Percentiles rank a stretch among this genome's conserved stretches.
Conservation (phyloP, 2,888 invertebrate genomes). For the Callosobruchus maculatus region DNA sequence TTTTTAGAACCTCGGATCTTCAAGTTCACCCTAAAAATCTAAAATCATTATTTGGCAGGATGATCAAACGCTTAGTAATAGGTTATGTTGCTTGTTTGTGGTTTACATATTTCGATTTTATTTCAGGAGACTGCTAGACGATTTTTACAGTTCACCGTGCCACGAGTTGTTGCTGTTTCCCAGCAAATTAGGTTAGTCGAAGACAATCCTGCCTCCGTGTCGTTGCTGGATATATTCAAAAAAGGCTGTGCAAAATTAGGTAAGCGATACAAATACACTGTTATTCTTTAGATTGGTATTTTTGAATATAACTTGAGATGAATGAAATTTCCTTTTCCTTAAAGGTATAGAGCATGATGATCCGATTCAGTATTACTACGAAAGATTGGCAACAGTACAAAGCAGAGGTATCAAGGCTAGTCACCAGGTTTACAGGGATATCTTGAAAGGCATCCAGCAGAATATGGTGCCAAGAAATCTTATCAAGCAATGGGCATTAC, state of each 20-base stretch:
- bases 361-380: slow-evolving; percentile 89
- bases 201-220: slow-evolving; percentile 90
- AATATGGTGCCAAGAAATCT: slow-evolving; percentile 84
- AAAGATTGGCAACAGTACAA: slow-evolving; percentile 85
- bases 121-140: slow-evolving; percentile 78
- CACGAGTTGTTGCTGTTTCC: slow-evolving; percentile 90
- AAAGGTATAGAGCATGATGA: slow-evolving; percentile 78
- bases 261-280: too few species aligned
- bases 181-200: slow-evolving; percentile 94
- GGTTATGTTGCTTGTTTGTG: too few species aligned
- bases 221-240: slow-evolving; percentile 88
- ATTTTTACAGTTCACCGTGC: slow-evolving; percentile 90
- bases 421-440: slow-evolving; percentile 85
- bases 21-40: too few species aligned
- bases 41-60: too few species aligned
- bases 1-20: too few species aligned
- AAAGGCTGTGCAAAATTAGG: slow-evolving; percentile 67
- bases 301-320: too few species aligned
- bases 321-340: neutral
- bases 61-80: too few species aligned
- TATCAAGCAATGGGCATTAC: slow-evolving; percentile 87
- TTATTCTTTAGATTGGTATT: too few species aligned
- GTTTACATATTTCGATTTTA: slow-evolving; percentile 7
- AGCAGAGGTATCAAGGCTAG: slow-evolving; percentile 85
- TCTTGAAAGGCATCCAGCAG: slow-evolving; percentile 83